phyloP scores from a whole-genome alignment of 2,888 invertebrate genomes.

The Steromphala cineraria region DNA sequence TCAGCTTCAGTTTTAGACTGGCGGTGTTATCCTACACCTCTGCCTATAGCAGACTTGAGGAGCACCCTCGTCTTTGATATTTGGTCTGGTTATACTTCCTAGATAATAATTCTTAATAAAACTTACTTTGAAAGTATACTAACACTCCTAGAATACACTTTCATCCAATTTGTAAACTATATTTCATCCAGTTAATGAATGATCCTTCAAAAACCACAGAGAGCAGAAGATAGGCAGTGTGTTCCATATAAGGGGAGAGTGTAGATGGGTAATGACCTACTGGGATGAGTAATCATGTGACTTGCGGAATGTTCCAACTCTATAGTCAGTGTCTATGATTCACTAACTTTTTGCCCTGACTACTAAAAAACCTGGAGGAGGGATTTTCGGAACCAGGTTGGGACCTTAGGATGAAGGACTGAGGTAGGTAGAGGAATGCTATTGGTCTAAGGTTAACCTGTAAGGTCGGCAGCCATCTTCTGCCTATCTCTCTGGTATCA shows the following conservation, averaged over 20 bases:
- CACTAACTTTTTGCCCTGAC: slow-evolving; percentile 12
- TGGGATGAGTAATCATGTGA: slow-evolving; percentile 34
- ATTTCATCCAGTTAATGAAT: not conserved
- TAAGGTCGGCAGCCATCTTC: not conserved
- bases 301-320: slow-evolving; percentile 22
- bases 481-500: not conserved
- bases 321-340: slow-evolving; percentile 16
- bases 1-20: not conserved
- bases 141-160: not conserved
- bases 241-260: slow-evolving; percentile 24
- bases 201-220: not conserved
- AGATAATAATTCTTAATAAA: too few species aligned
- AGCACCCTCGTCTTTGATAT: not conserved
- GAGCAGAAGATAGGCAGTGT: not conserved
- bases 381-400: not conserved
- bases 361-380: not conserved
- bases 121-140: too few species aligned
- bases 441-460: not conserved
- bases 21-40: slow-evolving; percentile 5
- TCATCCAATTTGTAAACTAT: not conserved
- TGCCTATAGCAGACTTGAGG: not conserved
- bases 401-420: not conserved
- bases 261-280: slow-evolving; percentile 10
- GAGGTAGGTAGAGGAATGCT: not conserved
- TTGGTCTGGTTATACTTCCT: not conserved